phyloP scores from a whole-genome alignment of 2,888 invertebrate genomes.

The Tipula lateralis region DNA sequence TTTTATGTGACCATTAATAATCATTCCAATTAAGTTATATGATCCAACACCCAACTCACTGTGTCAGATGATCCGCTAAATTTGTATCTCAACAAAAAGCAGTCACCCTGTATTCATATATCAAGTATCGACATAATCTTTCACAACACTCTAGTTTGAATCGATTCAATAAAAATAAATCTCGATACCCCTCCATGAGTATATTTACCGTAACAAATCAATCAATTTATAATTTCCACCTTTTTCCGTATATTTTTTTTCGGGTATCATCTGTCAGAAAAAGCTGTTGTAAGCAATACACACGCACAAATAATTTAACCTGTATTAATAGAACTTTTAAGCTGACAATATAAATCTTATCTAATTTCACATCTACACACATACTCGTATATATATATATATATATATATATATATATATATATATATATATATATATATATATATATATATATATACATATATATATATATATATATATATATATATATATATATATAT shows the following conservation, averaged over 20 bases:
- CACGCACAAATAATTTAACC: neutral
- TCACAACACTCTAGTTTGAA: too few species aligned
- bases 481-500: neutral
- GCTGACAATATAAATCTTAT: slow-evolving; percentile 1
- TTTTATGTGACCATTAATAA: too few species aligned
- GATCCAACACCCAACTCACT: too few species aligned
- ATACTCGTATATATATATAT: neutral
- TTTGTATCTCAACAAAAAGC: too few species aligned
- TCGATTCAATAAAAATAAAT: neutral
- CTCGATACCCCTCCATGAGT: neutral
- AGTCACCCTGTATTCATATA: too few species aligned
- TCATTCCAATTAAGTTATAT: too few species aligned
- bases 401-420: neutral
- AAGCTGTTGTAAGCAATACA: neutral
- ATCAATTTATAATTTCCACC: neutral
- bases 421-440: too few species aligned
- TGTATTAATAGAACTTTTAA: neutral
- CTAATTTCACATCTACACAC: neutral
- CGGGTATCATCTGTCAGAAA: neutral
- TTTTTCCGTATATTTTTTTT: neutral
- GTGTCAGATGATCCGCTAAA: too few species aligned
- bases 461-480: too few species aligned
- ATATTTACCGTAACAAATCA: neutral
- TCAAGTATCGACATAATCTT: too few species aligned
- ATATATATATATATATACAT: neutral